These are phyloP conservation scores for Zalophus californianus DNA, from an alignment of 2,797 vertebrate species.

Conservation along the genomic window DNA sequence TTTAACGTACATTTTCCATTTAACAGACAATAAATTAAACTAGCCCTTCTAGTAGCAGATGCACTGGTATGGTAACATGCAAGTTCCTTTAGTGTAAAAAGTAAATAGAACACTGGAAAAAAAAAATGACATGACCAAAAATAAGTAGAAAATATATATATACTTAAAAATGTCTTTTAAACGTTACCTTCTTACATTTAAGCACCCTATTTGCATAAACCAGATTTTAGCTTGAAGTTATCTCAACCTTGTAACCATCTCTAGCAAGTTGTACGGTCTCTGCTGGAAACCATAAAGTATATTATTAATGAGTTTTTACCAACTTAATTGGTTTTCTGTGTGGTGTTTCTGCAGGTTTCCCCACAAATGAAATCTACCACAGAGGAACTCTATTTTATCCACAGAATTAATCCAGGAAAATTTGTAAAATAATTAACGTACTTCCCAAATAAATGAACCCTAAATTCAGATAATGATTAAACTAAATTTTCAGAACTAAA, in stretches of 20 bases:
- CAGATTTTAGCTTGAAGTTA: slow-evolving; percentile 27
- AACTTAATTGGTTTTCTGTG: slow-evolving; percentile 62
- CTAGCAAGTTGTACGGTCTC: not conserved
- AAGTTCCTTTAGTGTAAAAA: not conserved
- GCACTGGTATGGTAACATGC: not conserved
- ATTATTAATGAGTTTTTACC: slow-evolving; percentile 32
- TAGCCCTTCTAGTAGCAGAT: not conserved
- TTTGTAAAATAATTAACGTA: slow-evolving; percentile 43
- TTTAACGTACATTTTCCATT: not conserved
- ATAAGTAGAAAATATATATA: not conserved
- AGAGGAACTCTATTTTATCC: slow-evolving; percentile 52
- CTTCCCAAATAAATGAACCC: slow-evolving; percentile 57
- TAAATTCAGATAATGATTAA: slow-evolving; percentile 51
- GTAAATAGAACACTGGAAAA: not conserved
- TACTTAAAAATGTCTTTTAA: not conserved
- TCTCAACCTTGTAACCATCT: not conserved
- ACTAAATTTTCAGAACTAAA: slow-evolving; percentile 23
- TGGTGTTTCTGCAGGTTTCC: not conserved
- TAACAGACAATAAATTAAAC: not conserved
- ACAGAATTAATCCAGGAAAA: slow-evolving; percentile 63
- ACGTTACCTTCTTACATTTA: not conserved
- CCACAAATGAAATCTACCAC: slow-evolving; percentile 2
- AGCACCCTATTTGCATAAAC: not conserved
- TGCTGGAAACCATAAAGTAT: not conserved
- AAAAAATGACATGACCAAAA: not conserved